phyloP scores from a whole-genome alignment of 2,888 invertebrate genomes.

The Linnaemya vulpina region DNA sequence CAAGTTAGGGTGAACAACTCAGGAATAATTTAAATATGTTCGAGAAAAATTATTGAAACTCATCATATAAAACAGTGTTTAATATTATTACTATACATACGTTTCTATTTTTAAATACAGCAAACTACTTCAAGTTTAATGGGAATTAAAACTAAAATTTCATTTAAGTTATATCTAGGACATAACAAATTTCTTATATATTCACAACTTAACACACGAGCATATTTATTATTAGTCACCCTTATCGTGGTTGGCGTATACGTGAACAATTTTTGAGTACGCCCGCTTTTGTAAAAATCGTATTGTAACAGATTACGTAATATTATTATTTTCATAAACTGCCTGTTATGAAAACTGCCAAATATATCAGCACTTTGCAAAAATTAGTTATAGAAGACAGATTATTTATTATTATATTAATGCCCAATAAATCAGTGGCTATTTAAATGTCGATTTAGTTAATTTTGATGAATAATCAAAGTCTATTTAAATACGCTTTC shows the following conservation, averaged over 20 bases:
- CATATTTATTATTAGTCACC: too few species aligned
- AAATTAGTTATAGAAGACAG: not conserved
- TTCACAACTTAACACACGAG: too few species aligned
- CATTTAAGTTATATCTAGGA: too few species aligned
- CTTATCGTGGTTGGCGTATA: not conserved
- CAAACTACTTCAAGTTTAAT: not conserved
- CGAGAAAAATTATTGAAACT: conserved; percentile 26
- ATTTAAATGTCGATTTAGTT: too few species aligned
- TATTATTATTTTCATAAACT: not conserved
- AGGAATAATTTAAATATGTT: conserved; percentile 62
- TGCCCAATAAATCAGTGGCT: too few species aligned
- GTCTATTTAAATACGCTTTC: too few species aligned
- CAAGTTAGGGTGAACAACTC: conserved; percentile 72
- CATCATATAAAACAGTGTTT: too few species aligned
- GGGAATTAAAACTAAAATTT: too few species aligned
- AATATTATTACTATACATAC: not conserved
- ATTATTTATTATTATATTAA: conserved; percentile 19
- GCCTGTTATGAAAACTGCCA: not conserved
- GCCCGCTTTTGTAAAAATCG: conserved; percentile 7
- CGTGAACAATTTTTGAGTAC: conserved; percentile 8
- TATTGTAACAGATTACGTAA: not conserved
- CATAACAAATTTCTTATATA: too few species aligned
- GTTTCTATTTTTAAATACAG: not conserved
- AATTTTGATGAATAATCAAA: too few species aligned
- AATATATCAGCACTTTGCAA: not conserved